Conservation (phyloP, 2,888 invertebrate species). For the Oxycera nigricornis region DNA sequence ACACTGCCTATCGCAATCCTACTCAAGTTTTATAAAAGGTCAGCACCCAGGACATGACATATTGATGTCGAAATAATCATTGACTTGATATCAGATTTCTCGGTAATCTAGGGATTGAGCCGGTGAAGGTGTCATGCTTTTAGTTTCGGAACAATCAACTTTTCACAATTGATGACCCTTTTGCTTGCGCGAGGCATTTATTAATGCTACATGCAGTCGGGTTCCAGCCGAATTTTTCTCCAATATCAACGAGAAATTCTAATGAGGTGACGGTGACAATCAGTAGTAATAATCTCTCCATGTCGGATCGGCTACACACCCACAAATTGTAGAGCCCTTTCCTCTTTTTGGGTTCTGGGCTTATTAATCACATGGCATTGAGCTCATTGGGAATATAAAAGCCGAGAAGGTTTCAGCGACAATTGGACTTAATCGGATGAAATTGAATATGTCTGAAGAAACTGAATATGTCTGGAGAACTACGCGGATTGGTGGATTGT, state of each 20-base stretch:
- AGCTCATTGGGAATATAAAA: neutral
- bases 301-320: constrained; percentile 39
- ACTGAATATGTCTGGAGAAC: neutral
- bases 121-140: neutral
- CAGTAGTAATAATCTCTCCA: constrained; percentile 32
- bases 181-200: neutral
- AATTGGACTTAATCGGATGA: constrained; percentile 9
- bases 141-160: neutral
- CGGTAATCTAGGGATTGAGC: no score
- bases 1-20: no score
- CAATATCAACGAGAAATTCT: neutral
- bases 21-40: no score
- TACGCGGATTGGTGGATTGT: neutral
- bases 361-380: constrained; percentile 33
- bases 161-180: constrained; percentile 14
- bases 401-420: neutral
- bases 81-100: neutral
- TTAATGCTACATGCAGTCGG: constrained; percentile 10
- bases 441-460: constrained; percentile 16
- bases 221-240: neutral
- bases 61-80: constrained; percentile 6
- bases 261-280: constrained; percentile 35
- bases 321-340: constrained; percentile 28
- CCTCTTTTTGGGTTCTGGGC: constrained; percentile 15
- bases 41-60: constrained; percentile 1